phyloP scores from a whole-genome alignment of 1,140 invertebrate species.

The Temnothorax longispinosus region DNA sequence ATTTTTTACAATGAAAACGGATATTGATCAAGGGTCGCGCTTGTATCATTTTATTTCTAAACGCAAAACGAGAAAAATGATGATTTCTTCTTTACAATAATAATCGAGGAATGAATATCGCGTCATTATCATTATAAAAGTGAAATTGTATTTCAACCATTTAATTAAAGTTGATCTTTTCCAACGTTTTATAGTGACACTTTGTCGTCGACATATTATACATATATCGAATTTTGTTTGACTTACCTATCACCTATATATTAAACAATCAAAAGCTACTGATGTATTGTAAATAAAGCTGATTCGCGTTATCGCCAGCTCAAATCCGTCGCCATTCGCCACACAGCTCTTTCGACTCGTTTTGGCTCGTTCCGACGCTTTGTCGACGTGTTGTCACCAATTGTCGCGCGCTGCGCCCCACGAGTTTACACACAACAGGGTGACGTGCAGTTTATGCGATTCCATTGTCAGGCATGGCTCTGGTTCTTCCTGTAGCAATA shows the following conservation, averaged over 20 bases:
- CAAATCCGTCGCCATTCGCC: conserved; percentile 21
- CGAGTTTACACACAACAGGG: conserved; percentile 84
- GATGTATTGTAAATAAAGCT: neutral
- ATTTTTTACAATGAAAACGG: too few relatives aligned
- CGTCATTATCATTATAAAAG: neutral
- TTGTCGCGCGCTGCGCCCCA: conserved; percentile 83
- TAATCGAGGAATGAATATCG: neutral
- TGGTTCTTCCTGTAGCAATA: conserved; percentile 66
- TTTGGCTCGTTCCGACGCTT: conserved; percentile 76
- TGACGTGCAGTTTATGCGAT: conserved; percentile 82
- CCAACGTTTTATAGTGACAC: neutral
- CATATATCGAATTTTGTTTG: neutral
- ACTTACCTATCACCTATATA: too few relatives aligned
- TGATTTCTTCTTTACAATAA: neutral
- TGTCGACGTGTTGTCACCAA: conserved; percentile 83
- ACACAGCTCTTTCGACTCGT: conserved; percentile 68
- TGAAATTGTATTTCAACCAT: neutral
- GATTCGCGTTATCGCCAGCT: conserved; percentile 16
- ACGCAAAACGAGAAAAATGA: neutral
- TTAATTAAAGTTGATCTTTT: neutral
- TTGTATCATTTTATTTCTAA: neutral
- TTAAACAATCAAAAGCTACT: neutral
- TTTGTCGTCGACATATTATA: neutral
- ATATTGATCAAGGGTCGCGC: neutral
- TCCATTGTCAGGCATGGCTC: conserved; percentile 78